phyloP scores from a whole-genome alignment of 2,888 invertebrate genomes.

The Ecliptopera silaceata region DNA sequence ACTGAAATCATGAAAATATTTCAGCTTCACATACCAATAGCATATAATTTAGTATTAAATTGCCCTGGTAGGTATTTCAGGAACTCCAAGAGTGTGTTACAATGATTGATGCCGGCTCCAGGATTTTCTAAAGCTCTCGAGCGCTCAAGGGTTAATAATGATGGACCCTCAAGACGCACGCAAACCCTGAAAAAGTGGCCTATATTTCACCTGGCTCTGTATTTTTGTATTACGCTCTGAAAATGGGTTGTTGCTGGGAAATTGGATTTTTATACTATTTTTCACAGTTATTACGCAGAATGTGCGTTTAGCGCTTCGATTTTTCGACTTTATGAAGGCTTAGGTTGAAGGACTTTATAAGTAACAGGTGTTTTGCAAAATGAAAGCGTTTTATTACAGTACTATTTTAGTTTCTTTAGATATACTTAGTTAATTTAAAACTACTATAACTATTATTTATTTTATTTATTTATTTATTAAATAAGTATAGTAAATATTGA shows the following conservation, averaged over 20 bases:
- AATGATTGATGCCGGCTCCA: constrained; percentile 51
- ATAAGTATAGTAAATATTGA: too few relatives aligned
- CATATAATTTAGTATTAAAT: neutral
- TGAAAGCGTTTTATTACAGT: too few relatives aligned
- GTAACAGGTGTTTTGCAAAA: too few relatives aligned
- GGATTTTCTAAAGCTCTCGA: constrained; percentile 45
- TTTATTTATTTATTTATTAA: neutral
- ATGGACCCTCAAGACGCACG: constrained; percentile 45
- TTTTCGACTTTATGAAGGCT: neutral
- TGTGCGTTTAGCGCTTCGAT: neutral
- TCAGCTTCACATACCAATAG: neutral
- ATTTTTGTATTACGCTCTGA: constrained; percentile 37
- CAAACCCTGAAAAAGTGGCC: constrained; percentile 54
- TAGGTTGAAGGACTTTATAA: too few relatives aligned
- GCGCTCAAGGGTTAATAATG: constrained; percentile 56
- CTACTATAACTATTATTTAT: too few relatives aligned
- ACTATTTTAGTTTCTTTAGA: too few relatives aligned
- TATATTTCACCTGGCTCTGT: constrained; percentile 45
- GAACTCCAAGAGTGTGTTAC: constrained; percentile 41
- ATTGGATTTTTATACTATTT: constrained; percentile 11
- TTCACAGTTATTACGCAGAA: neutral
- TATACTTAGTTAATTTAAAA: too few relatives aligned
- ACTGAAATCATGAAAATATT: too few relatives aligned
- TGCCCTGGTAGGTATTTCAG: constrained; percentile 7
- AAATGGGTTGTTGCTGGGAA: constrained; percentile 14